Conservation (phyloP, 2,113 vertebrate species). For the Pterophyllum scalare region DNA sequence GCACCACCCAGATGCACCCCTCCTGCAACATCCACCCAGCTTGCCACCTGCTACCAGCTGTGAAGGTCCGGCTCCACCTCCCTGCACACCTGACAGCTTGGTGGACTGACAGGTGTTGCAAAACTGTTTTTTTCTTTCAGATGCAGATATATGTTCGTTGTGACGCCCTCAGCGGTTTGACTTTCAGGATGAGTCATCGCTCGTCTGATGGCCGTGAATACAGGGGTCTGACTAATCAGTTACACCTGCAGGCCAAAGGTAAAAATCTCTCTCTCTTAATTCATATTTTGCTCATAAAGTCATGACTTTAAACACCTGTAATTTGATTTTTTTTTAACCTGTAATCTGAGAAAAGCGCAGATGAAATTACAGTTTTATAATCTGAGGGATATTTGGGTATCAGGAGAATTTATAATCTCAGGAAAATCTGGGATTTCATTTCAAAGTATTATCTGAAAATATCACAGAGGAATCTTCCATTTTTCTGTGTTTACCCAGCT, state of each 20-base stretch:
- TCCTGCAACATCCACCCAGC: not conserved
- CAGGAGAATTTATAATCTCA: not conserved
- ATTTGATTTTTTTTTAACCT: too few relatives aligned
- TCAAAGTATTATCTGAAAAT: too few relatives aligned
- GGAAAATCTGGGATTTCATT: too few relatives aligned
- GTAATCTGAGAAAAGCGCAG: not conserved
- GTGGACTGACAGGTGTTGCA: not conserved
- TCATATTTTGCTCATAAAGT: too few relatives aligned
- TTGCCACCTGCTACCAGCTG: not conserved
- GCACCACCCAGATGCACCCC: conserved; percentile 63
- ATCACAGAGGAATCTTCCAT: too few relatives aligned
- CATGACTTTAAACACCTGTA: too few relatives aligned
- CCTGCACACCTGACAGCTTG: not conserved
- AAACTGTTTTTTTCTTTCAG: not conserved
- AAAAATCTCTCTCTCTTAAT: not conserved
- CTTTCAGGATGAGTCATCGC: not conserved
- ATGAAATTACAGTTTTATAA: not conserved
- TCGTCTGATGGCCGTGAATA: not conserved
- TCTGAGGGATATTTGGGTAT: too few relatives aligned
- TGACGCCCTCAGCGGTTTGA: not conserved
- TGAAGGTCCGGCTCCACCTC: not conserved
- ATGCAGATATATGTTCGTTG: not conserved
- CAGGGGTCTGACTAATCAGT: not conserved
- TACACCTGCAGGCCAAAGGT: not conserved
- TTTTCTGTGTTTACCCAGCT: too few relatives aligned